A percentile compares a stretch with the other conserved stretches of the same genome.
Evolutionary conservation across 2,888 invertebrate species (phyloP).

Genomic region (Pimpla rufipes): DNA sequence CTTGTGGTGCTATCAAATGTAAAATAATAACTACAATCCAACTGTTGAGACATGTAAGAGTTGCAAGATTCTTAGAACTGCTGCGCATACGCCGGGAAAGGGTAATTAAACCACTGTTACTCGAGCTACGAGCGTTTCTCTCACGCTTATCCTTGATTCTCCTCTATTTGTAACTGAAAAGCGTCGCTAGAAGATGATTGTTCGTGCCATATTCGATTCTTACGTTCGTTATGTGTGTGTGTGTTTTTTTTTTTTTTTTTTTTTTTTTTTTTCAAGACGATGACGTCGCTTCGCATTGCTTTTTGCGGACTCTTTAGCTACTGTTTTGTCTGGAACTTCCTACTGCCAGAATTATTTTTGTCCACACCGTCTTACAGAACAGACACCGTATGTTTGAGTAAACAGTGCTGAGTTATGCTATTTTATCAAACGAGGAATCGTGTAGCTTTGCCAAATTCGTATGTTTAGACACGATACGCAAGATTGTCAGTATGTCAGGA

Average conservation of each 20-base stretch:
- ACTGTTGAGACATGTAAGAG: conserved; percentile 19
- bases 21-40: conserved; percentile 12
- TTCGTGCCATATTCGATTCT: background rate
- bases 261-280: background rate
- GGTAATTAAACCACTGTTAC: conserved; percentile 29
- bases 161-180: background rate
- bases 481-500: background rate
- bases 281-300: background rate
- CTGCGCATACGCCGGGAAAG: conserved; percentile 18
- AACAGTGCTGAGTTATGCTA: background rate
- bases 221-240: background rate
- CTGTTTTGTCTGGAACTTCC: too few relatives aligned
- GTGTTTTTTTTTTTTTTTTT: too few relatives aligned
- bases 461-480: background rate
- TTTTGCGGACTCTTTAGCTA: background rate
- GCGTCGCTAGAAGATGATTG: background rate
- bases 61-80: conserved; percentile 19
- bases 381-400: background rate
- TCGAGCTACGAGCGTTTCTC: conserved; percentile 1
- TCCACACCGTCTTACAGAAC: background rate
- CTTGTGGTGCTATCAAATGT: background rate
- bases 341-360: background rate
- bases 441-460: background rate
- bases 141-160: background rate
- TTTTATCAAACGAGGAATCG: background rate